Evolutionary conservation across 1,140 invertebrate species (phyloP).

Genomic region (Pachyrhynchus sulphureomaculatus): DNA sequence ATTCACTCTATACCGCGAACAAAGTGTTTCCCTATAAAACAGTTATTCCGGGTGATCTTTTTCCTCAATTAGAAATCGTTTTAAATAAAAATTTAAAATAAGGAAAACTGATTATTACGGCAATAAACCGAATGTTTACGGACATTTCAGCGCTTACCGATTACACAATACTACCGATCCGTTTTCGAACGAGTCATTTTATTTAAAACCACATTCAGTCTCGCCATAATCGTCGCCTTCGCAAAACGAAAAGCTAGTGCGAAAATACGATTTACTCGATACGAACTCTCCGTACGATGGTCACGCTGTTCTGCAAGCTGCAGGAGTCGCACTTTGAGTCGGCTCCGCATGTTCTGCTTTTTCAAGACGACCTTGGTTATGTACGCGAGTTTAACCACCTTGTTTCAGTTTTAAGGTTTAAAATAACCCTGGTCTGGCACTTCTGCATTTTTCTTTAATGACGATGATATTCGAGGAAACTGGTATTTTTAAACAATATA

Average conservation of each 20-base stretch:
- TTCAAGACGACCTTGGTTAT: slow-evolving; percentile 14
- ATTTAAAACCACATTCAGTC: background rate
- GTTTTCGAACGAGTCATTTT: background rate
- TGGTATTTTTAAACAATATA: no score
- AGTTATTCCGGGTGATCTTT: no score
- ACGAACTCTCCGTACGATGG: slow-evolving; percentile 8
- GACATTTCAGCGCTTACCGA: no score
- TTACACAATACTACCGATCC: no score
- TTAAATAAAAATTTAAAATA: no score
- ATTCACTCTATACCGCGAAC: no score
- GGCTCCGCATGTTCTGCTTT: background rate
- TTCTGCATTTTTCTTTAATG: no score
- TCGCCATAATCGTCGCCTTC: background rate
- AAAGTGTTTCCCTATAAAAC: no score
- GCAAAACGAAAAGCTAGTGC: slow-evolving; percentile 5
- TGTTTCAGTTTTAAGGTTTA: slow-evolving; percentile 5
- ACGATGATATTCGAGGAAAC: no score
- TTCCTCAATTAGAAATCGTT: no score
- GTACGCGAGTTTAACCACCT: slow-evolving; percentile 27
- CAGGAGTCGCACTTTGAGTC: slow-evolving; percentile 1
- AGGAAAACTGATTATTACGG: no score
- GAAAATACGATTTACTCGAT: background rate
- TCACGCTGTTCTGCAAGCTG: slow-evolving; percentile 3
- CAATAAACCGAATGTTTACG: no score
- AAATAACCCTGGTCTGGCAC: slow-evolving; percentile 6